Evolutionary conservation across 1,140 invertebrate species (phyloP).

Genomic region (Bombus sylvicola): DNA sequence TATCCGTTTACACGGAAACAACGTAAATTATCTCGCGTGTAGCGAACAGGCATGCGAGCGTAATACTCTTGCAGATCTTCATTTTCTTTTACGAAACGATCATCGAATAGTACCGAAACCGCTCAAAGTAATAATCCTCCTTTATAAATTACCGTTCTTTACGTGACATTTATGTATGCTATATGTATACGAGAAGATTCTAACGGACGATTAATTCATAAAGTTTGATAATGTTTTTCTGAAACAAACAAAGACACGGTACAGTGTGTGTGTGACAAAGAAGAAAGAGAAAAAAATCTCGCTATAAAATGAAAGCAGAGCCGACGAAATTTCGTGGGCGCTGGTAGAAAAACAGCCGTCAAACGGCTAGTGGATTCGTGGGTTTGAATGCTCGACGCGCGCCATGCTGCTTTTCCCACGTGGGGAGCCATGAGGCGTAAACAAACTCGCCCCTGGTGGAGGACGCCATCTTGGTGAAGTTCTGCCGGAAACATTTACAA

Average conservation of each 20-base stretch:
- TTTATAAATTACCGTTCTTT: too few species aligned
- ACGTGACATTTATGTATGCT: too few species aligned
- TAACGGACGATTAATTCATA: too few species aligned
- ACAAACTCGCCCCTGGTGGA: conserved; percentile 73
- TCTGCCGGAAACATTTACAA: conserved; percentile 74
- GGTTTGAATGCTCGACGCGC: conserved; percentile 64
- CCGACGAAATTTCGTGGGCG: neutral
- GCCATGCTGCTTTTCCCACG: conserved; percentile 77
- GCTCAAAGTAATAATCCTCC: too few species aligned
- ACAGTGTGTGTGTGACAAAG: neutral
- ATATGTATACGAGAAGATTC: too few species aligned
- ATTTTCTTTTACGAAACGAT: neutral
- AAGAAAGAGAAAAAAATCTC: neutral
- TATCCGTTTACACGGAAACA: neutral
- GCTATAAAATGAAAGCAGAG: neutral
- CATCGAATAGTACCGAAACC: too few species aligned
- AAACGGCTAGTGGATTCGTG: conserved; percentile 47
- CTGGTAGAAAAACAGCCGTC: neutral
- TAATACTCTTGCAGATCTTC: neutral
- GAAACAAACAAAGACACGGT: neutral
- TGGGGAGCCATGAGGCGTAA: conserved; percentile 78
- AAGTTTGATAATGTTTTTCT: too few species aligned
- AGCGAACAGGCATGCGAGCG: too few species aligned
- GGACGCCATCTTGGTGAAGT: conserved; percentile 73
- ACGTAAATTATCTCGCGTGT: neutral